phyloP scores from a whole-genome alignment of 2,888 invertebrate species.

The Dryadula phaetusa region DNA sequence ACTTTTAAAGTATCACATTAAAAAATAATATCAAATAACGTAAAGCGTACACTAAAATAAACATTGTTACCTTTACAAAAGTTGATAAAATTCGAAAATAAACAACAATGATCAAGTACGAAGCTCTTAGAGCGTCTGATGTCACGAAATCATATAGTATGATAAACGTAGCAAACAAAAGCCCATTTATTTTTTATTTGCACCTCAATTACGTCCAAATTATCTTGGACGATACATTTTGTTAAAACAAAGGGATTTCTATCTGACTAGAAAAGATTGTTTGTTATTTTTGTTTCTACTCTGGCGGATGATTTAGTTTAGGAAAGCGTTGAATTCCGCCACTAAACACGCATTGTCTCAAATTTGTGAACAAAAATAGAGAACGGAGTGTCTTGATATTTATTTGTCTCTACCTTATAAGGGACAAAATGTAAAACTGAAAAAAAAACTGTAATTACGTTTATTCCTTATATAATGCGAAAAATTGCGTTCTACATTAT shows the following conservation, averaged over 20 bases:
- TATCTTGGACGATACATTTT: neutral
- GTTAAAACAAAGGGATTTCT: neutral
- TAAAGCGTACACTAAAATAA: neutral
- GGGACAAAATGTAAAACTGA: too few species aligned
- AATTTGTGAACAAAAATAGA: too few species aligned
- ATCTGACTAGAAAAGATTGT: neutral
- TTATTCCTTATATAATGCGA: too few species aligned
- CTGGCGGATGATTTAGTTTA: too few species aligned
- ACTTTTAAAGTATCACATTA: too few species aligned
- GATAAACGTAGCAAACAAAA: constrained; percentile 7
- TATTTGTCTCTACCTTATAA: too few species aligned
- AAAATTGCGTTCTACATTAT: too few species aligned
- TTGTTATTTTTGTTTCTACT: too few species aligned
- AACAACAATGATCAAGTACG: constrained; percentile 4
- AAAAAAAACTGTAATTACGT: too few species aligned
- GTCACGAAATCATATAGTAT: neutral
- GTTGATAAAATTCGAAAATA: neutral
- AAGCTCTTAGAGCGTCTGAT: constrained; percentile 22
- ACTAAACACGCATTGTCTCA: too few species aligned
- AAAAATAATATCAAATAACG: neutral
- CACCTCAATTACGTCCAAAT: neutral
- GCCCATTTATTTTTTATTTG: constrained; percentile 8
- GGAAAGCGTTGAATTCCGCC: too few species aligned
- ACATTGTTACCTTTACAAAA: neutral
- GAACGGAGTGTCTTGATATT: too few species aligned